A percentile compares a stretch with the other conserved stretches of the same genome.
These are phyloP conservation scores for Neodiprion pinetum DNA, from an alignment of 1,140 invertebrate genomes.

Conservation along the genomic window DNA sequence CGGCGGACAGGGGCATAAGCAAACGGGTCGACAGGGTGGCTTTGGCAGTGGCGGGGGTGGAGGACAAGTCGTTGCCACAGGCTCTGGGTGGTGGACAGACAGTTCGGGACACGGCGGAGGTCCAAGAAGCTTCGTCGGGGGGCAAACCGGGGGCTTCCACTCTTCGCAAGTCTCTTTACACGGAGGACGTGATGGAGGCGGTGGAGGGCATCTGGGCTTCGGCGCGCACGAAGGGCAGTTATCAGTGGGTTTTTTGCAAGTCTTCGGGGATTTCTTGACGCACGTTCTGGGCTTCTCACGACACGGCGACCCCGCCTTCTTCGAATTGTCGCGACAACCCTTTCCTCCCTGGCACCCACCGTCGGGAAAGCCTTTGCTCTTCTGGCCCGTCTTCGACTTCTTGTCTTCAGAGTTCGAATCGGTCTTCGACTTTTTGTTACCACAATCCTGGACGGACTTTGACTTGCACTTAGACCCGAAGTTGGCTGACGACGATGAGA, in stretches of 20 bases:
- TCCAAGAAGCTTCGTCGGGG: constrained; percentile 12
- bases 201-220: constrained; percentile 2
- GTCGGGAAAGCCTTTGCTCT: too few species aligned
- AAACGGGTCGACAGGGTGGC: constrained; percentile 35
- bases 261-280: background rate
- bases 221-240: constrained; percentile 10
- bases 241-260: background rate
- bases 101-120: constrained; percentile 1
- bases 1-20: constrained; percentile 41
- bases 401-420: too few species aligned
- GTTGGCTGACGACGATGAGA: background rate
- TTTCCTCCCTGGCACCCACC: background rate
- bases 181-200: constrained; percentile 14
- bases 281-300: background rate
- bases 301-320: background rate
- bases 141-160: constrained; percentile 8
- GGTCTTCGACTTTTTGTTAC: background rate
- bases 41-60: constrained; percentile 38
- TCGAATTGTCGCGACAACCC: background rate
- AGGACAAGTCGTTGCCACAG: constrained; percentile 14
- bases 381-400: background rate
- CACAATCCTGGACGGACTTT: background rate
- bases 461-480: background rate
- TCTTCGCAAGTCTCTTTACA: background rate
- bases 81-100: constrained; percentile 12